Evolutionary conservation across 30 jellyfish, hydroid and myxozoan species (phyloP), one percentile per base, ranked within the genome.

Genomic region (Chironex yamaguchii): DNA sequence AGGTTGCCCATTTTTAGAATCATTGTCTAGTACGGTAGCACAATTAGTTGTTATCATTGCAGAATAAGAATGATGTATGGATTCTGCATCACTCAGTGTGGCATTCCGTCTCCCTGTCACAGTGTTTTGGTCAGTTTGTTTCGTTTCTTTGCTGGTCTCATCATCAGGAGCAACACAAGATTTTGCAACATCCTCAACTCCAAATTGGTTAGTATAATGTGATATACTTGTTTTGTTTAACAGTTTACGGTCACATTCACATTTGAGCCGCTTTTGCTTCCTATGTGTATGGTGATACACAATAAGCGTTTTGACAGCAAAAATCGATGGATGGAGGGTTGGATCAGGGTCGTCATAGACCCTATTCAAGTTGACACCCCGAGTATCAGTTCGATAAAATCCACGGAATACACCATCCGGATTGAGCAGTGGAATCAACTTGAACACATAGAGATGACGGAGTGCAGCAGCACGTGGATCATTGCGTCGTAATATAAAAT

Each of bases 381-480:
- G 71, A 14, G 96, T 73, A 53, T 93, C 98, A 1, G 98, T 75
- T 13, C 98, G 89, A 48, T 93, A 93, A 89, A 69, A 86, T 6
- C 98, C 98, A 25, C 96, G 67, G 51, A 49, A 69, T 2, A 93
- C 98, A 3, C 98, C 98, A 72, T 93, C 98, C 28, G 98, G 98
- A 75, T 93, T 93, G 27, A 93, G 51, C 97, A 93, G 88, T 22
- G 98, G 98, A 4, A 93, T 36, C 75, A 93, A 71, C 79, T 93
- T 93, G 62, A 93, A 93, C 12, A 93, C 97, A 70, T 81, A 93
- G 26, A 48, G 6, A 34, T 83, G 82, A 11, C 97, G 50, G 25
- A 93, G 80, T 23, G 74, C 90, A 22, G 35, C 27, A 6, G 98
- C 90, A 24, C 98, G 42, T 12, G 88, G 89, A 52, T 93, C 98